Percentiles rank a stretch among this genome's conserved stretches.
Evolutionary conservation across 2,888 invertebrate genomes (phyloP).

Genomic region (Tetragonisca angustula): DNA sequence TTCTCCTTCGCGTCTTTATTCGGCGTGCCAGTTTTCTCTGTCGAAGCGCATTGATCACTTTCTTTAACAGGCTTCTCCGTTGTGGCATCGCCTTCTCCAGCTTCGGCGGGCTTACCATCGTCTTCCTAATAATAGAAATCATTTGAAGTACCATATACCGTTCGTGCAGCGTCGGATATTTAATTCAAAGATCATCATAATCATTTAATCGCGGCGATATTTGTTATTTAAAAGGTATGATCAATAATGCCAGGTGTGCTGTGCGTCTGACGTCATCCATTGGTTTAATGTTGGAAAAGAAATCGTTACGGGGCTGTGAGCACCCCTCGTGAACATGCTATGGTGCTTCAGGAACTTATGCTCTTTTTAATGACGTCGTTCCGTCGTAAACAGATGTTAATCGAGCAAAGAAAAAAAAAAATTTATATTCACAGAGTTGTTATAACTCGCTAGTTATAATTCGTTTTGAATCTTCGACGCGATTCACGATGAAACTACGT

Average conservation of each 20-base stretch:
- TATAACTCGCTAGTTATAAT: background rate
- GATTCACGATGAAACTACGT: constrained; percentile 1
- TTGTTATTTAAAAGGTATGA: constrained; percentile 50
- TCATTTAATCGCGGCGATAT: background rate
- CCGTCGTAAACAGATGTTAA: constrained; percentile 50
- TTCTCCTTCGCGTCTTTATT: constrained; percentile 77
- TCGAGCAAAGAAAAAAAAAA: constrained; percentile 32
- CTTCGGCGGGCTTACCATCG: constrained; percentile 79
- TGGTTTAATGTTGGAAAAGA: constrained; percentile 61
- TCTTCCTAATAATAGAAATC: constrained; percentile 72
- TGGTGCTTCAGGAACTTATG: constrained; percentile 37
- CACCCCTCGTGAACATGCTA: constrained; percentile 60
- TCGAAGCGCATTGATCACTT: constrained; percentile 71
- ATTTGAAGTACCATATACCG: background rate
- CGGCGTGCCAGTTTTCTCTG: constrained; percentile 77
- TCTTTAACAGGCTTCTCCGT: constrained; percentile 74
- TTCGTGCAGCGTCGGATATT: constrained; percentile 5
- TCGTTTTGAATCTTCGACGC: background rate
- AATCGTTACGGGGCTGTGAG: constrained; percentile 66
- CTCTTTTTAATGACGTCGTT: constrained; percentile 25
- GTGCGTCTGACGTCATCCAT: constrained; percentile 63
- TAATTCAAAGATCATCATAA: constrained; percentile 13
- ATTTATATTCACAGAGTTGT: background rate
- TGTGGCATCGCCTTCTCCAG: constrained; percentile 66
- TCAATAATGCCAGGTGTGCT: constrained; percentile 58